Evolutionary conservation across 2,113 vertebrate species (phyloP), one percentile per base, ranked within the genome.

Genomic region (Brachypodius melanocephalos): DNA sequence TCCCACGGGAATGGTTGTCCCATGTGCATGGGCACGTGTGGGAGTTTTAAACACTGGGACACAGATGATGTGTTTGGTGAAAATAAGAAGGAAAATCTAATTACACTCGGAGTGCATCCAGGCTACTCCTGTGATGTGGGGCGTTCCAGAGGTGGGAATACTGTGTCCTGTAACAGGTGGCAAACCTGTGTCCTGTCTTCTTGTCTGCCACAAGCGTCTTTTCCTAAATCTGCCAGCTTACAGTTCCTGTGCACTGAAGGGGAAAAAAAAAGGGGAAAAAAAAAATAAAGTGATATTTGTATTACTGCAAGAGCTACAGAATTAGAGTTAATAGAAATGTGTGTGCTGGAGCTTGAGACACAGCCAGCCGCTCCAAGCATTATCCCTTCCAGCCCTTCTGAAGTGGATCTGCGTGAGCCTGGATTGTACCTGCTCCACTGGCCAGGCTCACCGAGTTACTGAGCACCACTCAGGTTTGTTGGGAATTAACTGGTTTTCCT

Each of bases 11-110:
- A 14, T 38, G 45, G 14, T 62, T 15, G 19, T 48, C 38, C 9
- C 24, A 6, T 17, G 32, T 54, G 59, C 2, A 0, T 5, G 21
- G 63, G 31, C 32, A n/a, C 14, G 4, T 1, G 0, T 40, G n/a
- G n/a, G 29, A 24, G 20, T 68, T 65, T 19, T 18, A 71, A 28
- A n/a, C 2, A 2, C 2, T 42, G 32, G 48, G 42, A 63, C 4
- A 4, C 0, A 1, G 34, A 5, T 54, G 7, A 54, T 52, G 5
- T n/a, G 46, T 45, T 38, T 51, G 19, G 16, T 59, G 58, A 42
- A 25, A 61, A 61, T 81, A 38, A 24, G 17, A 34, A 66, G 31
- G 40, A 16, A 51, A 66, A 12, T 25, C 4, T 75, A 34, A 5
- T 0, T 58, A 18, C 5, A 31, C 16, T 29, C 13, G 0, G n/a